Evolutionary conservation across 1,140 invertebrate species (phyloP), one percentile per base, ranked within the genome.

Genomic region (Drosophila orena): DNA sequence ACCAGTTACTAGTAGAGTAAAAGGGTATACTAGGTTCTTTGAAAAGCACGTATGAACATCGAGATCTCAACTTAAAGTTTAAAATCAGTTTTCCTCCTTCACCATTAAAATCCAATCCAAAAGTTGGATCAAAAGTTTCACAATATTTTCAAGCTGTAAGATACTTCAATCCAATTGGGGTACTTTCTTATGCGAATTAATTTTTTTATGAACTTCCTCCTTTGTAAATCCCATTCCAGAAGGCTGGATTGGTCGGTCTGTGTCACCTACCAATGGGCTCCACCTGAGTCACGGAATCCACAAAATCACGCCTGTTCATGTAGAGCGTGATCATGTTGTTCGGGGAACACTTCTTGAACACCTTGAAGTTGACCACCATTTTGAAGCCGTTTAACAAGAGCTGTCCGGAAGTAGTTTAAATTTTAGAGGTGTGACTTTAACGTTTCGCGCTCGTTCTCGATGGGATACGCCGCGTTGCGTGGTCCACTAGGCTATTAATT

Each of bases 281-380:
- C 49, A 98, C 96, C 47, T 96, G 96, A 0, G 96, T 96, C 22
- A 99, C 95, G 86, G 99, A 97, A 93, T 99, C 98, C 56, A 99
- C 96, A 93, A 98, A 99, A 91, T 99, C 98, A 80, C 98, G 94
- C 93, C 99, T 98, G 4, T 98, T 97, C 81, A 99, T 94, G 92
- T 99, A 99, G 58, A 99, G 93, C 14, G 98, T 98, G 53, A 99
- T 94, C 94, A 98, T 98, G 57, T 96, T 97, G 94, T 99, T 99
- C 7, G 98, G 97, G 4, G 97, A 97, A 81, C 95, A 96, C 93
- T 99, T 99, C 93, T 99, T 99, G 93, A 96, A 99, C 79, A 99
- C 97, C 93, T 98, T 97, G 92, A 97, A 97, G 91, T 97, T 97
- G 72, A 95, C 95, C 84, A 97, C 96, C 97, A 97, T 97, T 61